Conservation (phyloP, 1,140 invertebrate genomes). For the Brachionus rotundiformis region DNA sequence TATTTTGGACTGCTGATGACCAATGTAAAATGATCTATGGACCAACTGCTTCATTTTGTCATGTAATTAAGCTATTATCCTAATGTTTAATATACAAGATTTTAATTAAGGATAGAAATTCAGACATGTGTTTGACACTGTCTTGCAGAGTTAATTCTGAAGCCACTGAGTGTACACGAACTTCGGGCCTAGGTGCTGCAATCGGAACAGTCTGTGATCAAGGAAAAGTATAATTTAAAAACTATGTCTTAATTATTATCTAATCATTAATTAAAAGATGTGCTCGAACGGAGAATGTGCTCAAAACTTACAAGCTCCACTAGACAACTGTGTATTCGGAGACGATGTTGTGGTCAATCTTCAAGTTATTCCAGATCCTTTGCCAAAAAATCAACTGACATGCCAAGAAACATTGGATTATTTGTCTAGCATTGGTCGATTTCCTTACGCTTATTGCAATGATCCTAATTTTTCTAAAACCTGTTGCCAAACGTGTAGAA, state of each 20-base stretch:
- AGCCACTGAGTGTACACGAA: not conserved
- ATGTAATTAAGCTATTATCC: conserved; percentile 27
- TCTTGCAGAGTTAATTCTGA: conserved; percentile 36
- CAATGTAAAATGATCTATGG: conserved; percentile 50
- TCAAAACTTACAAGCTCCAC: conserved; percentile 19
- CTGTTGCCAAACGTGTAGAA: conserved; percentile 42
- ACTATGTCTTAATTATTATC: too few relatives aligned
- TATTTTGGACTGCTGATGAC: conserved; percentile 40
- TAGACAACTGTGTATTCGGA: conserved; percentile 28
- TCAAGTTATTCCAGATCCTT: not conserved
- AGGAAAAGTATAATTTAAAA: conserved; percentile 30
- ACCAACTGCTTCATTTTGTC: conserved; percentile 24
- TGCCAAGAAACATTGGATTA: conserved; percentile 34
- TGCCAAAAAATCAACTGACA: conserved; percentile 46
- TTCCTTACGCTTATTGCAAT: conserved; percentile 19
- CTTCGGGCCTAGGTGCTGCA: conserved; percentile 10
- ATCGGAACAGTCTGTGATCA: conserved; percentile 14
- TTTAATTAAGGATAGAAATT: not conserved
- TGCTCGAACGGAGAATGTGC: conserved; percentile 15
- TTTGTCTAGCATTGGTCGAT: conserved; percentile 22
- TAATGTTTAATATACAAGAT: too few relatives aligned
- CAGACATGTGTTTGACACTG: conserved; percentile 5
- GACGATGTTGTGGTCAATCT: conserved; percentile 31
- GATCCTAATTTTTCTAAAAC: conserved; percentile 40
- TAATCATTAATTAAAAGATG: too few relatives aligned